Evolutionary conservation across 2,888 invertebrate species (phyloP), one percentile per base, ranked within the genome.

Genomic region (Nycteola revayana): DNA sequence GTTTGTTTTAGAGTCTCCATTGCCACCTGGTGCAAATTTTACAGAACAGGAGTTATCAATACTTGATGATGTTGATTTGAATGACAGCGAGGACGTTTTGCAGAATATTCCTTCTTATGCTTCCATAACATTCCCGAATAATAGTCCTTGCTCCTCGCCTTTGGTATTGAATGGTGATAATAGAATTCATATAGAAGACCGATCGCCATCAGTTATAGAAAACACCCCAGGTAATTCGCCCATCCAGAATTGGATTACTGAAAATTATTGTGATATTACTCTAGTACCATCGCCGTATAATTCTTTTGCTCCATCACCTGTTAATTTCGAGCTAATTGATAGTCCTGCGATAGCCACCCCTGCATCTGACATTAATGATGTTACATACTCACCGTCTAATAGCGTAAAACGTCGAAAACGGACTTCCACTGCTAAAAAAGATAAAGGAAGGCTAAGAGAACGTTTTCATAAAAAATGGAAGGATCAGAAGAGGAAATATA

Each of bases 361-460:
- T 32, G 32, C 32, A 26, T 24, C 32, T 32, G 22, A 32, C 20
- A 21, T 20, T 25, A 26, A 32, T 22, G 32, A 32, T 27, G 9
- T 27, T 11, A 30, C 28, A 26, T 18, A 30, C 35, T 29, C 25
- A 20, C 29, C 35, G 21, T 20, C 11, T 20, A 35, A 10, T 21
- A 28, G 6, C 22, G 9, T 25, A 17, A 29, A 18, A 21, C 17
- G 21, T 14, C 35, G 26, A 14, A 36, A 36, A 7, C 22, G 23
- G 10, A 27, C 10, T 26, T 36, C 30, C 7, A 17, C 2, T 9
- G 17, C 27, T 23, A 23, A 23, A 27, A 31, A 31, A 36, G 17
- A 10, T 23, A 36, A 36, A 30, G 36, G 30, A n/a, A 28, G 34
- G 7, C 14, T 17, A 24, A 34, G 34, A 34, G 28, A 34, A 28